Conservation (phyloP, 1,140 invertebrate species). For the Lethrus apterus region DNA sequence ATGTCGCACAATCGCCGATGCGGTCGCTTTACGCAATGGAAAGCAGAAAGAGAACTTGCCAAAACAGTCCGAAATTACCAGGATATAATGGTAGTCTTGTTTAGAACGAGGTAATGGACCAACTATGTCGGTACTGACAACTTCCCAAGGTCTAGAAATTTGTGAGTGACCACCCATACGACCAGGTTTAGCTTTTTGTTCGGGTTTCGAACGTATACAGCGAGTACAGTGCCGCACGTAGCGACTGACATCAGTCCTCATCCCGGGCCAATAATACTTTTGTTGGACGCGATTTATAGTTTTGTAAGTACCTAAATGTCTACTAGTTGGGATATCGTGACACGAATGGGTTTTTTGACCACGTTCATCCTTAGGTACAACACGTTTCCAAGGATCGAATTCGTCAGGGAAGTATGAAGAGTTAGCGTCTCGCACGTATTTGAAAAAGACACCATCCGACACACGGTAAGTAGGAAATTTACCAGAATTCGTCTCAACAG, state of each 20-base stretch:
- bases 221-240: constrained; percentile 3
- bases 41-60: constrained; percentile 30
- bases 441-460: too few species aligned
- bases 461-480: neutral
- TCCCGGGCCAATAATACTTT: constrained; percentile 14
- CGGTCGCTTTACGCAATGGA: constrained; percentile 27
- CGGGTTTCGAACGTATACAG: constrained; percentile 2
- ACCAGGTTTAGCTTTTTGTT: neutral
- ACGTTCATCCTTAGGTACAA: constrained; percentile 2
- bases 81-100: constrained; percentile 2
- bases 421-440: too few species aligned
- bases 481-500: neutral
- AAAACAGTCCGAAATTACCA: constrained; percentile 32
- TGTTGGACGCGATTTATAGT: neutral
- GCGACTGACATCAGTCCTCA: neutral
- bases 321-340: constrained; percentile 14
- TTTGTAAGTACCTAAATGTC: constrained; percentile 20
- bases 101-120: constrained; percentile 4
- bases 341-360: neutral
- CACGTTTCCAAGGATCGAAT: neutral
- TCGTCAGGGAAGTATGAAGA: neutral
- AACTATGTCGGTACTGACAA: constrained; percentile 18
- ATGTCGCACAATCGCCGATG: constrained; percentile 18
- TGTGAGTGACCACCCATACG: neutral
- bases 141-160: constrained; percentile 10